Base-by-base conservation (phyloP, 2,113 vertebrate genomes). In the Catharus bicknelli region DNA sequence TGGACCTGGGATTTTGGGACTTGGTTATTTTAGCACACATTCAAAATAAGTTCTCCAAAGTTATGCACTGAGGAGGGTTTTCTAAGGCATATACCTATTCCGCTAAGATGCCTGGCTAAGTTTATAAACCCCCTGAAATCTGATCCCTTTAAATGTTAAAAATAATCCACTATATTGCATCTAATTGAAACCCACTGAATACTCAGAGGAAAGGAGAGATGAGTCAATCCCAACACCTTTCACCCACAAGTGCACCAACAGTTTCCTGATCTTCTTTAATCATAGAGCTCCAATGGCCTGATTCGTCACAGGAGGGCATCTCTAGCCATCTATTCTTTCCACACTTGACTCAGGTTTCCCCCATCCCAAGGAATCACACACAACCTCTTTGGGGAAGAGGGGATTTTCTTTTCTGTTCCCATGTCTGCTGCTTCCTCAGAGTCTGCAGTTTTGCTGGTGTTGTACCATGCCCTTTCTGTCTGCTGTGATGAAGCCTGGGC, bases 81-180 rank as follows among this genome's bases (percentile, higher is more conserved):
- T 47, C 50, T 88, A 42, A 83, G 79, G 63, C 32, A 36, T 2
- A 1, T 34, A 58, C 15, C 26, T 59, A 20, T 20, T 32, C 40
- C 36, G 47, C 74, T 66, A 26, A 85, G 67, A n/a, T 27, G 38
- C 55, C 59, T 73, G 63, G 55, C 72, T 66, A 58, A 87, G 43
- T 86, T 93, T 94, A 74, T 93, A 69, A 90, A 72, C 38, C 25
- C 29, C 47, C 29, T 88, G 88, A 32, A 91, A 95, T 70, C 68
- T 9, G 72, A 96, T 80, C 88, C 88, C 86, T 95, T 95, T 92
- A 95, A 97, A 95, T 93, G 94, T 96, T 92, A 94, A 96, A 94
- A 94, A 95, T 94, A 88, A 90, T 88, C 81, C 42, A 58, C 81
- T 81, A 45, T 66, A 91, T 94, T 88, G 72, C 75, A 69, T 93